phyloP scores from a whole-genome alignment of 2,888 invertebrate species.

The Steinernema hermaphroditum region DNA sequence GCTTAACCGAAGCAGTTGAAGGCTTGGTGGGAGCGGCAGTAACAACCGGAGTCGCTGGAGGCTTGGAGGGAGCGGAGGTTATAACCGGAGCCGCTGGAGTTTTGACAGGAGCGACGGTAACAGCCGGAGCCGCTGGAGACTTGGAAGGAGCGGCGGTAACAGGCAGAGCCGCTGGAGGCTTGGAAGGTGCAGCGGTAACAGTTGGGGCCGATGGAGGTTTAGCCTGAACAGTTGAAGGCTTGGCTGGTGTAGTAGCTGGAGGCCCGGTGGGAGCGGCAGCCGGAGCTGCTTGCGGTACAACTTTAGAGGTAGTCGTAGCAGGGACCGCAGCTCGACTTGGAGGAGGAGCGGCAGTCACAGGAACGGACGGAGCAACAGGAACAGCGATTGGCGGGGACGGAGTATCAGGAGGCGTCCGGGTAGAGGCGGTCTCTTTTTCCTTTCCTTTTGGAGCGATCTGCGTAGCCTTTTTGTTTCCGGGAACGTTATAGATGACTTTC shows the following conservation, averaged over 20 bases:
- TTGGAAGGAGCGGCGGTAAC: neutral
- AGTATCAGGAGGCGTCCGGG: neutral
- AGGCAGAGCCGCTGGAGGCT: neutral
- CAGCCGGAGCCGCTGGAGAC: neutral
- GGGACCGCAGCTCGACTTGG: neutral
- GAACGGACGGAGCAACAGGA: neutral
- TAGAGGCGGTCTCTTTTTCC: neutral
- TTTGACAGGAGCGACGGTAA: neutral
- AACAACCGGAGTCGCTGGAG: too few relatives aligned
- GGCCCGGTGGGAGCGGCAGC: neutral
- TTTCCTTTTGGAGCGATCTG: slow-evolving; percentile 11
- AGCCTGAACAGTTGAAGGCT: too few relatives aligned
- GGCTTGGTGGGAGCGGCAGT: too few relatives aligned
- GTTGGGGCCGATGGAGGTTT: neutral
- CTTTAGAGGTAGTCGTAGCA: neutral
- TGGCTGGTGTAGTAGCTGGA: neutral
- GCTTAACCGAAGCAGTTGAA: too few relatives aligned
- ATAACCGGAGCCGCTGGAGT: neutral
- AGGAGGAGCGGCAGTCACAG: too few relatives aligned
- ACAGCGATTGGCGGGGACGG: neutral
- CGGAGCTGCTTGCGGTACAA: neutral
- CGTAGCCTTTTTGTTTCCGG: neutral
- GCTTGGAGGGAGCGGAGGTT: too few relatives aligned
- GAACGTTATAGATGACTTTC: slow-evolving; percentile 9
- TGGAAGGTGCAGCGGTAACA: neutral